phyloP scores from a whole-genome alignment of 2,113 vertebrate species.

The Microtus pennsylvanicus region DNA sequence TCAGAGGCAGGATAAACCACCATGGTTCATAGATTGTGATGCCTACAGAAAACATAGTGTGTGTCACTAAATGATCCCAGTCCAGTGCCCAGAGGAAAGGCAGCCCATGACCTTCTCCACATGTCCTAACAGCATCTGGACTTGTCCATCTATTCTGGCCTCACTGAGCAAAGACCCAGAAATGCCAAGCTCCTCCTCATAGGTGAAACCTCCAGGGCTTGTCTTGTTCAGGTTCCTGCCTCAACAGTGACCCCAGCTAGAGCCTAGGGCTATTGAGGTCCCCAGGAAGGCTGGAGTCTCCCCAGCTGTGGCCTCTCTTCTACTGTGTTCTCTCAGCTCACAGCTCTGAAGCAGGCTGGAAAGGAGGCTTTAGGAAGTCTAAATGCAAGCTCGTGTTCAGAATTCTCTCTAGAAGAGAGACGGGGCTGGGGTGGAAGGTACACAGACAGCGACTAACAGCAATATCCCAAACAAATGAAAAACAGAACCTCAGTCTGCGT shows the following conservation, averaged over 20 bases:
- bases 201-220: background rate
- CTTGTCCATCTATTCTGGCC: background rate
- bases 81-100: background rate
- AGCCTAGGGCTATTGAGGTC: background rate
- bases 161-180: background rate
- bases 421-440: background rate
- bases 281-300: background rate
- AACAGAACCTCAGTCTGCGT: background rate
- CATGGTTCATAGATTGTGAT: background rate
- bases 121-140: background rate
- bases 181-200: background rate
- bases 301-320: background rate
- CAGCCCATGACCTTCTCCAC: background rate
- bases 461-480: background rate
- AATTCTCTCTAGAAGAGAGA: background rate
- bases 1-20: background rate
- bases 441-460: background rate
- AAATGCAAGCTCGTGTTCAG: background rate
- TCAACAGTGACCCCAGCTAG: background rate
- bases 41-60: rapidly evolving
- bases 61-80: background rate
- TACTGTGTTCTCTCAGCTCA: background rate
- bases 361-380: background rate
- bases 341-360: background rate
- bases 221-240: background rate